These are phyloP conservation scores for Nezara viridula DNA, from an alignment of 2,888 invertebrate genomes.

Conservation along the genomic window DNA sequence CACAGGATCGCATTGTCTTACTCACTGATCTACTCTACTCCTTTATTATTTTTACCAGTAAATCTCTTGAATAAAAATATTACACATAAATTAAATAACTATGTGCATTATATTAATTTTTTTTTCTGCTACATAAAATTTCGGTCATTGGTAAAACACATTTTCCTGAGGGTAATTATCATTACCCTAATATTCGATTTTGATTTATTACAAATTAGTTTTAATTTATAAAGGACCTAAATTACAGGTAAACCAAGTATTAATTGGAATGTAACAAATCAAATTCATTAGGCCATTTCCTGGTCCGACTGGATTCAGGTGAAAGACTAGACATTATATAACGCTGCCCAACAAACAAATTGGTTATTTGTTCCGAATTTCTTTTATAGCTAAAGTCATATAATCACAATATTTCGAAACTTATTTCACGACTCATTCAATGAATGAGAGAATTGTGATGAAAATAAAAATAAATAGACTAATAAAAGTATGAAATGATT, in stretches of 20 bases:
- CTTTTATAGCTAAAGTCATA: not conserved
- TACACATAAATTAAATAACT: too few species aligned
- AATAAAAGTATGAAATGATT: not conserved
- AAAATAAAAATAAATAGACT: not conserved
- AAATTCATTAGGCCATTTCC: constrained; percentile 40
- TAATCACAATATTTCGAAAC: not conserved
- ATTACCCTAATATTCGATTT: too few species aligned
- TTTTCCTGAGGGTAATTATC: too few species aligned
- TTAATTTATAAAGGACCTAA: not conserved
- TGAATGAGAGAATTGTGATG: not conserved
- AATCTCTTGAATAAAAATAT: too few species aligned
- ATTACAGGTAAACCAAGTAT: not conserved
- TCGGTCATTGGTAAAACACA: too few species aligned
- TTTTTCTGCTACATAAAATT: too few species aligned
- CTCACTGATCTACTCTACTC: too few species aligned
- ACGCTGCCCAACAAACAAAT: not conserved
- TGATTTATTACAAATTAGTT: not conserved
- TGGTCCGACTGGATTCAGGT: constrained; percentile 17
- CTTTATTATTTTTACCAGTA: too few species aligned
- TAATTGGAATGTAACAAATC: not conserved
- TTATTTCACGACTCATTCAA: not conserved
- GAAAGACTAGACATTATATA: constrained; percentile 11
- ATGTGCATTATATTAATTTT: too few species aligned
- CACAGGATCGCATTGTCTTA: too few species aligned
- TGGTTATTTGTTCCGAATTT: not conserved